Evolutionary conservation across 2,113 vertebrate genomes (phyloP), one percentile per base, ranked within the genome.

Genomic region (Lycaon pictus): DNA sequence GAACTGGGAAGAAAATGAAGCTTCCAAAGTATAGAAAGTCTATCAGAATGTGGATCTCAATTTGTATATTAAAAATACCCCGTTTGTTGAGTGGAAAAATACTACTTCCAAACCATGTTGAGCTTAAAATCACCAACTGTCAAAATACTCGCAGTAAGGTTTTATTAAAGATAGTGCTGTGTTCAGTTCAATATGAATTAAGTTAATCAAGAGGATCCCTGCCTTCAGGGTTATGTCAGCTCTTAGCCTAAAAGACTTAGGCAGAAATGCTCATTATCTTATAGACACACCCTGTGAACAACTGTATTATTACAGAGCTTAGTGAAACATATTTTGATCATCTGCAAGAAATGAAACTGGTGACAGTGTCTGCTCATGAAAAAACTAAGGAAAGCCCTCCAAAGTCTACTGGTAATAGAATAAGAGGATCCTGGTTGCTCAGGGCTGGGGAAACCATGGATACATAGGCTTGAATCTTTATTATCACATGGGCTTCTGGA

Each of bases 321-420:
- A 51, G 27, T 58, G 71, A 83, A 67, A 65, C 51, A 81, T 60
- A 55, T 58, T 92, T 92, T 67, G 85, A 82, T 96, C 32, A 87
- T 3, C 11, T 20, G 53, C 10, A 22, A 95, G 76, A 67, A 84
- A 76, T 67, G 6, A 96, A 94, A 13, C 2, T 48, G 32, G 11
- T 77, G 11, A 62, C 89, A 56, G 19, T 37, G 20, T 83, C 37
- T 94, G 10, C 15, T 92, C 43, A 71, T 81, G 27, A 69, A 58
- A 92, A 25, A 80, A n/a, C 0, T 5, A 58, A 55, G 13, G 15
- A 7, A 58, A 48, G 11, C 11, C 19, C 16, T 51, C 27, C 1
- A 60, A 67, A 43, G 25, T 72, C 90, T 90, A 29, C 63, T 82
- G 55, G 37, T 60, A 72, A 63, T 32, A 88, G n/a, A 85, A 22